Percentiles rank a stretch among this genome's conserved stretches.
These are phyloP conservation scores for Tricholaema leucomelas DNA, from an alignment of 2,113 vertebrate genomes.

Conservation along the genomic window DNA sequence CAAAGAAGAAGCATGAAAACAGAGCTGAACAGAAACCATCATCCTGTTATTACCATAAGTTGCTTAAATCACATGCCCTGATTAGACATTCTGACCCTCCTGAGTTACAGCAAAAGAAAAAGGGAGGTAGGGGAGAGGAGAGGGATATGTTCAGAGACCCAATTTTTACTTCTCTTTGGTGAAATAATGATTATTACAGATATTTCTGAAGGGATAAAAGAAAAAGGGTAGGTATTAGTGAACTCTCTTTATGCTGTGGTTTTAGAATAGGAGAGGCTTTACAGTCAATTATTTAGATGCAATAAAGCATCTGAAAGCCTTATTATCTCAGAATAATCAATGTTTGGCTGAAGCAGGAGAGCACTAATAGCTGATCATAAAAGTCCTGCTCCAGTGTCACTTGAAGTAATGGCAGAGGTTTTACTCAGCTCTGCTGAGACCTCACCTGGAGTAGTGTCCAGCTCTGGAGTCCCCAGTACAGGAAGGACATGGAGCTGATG, in stretches of 20 bases:
- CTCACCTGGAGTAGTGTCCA: too few species aligned
- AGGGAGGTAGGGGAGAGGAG: too few species aligned
- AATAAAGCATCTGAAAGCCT: conserved; percentile 22
- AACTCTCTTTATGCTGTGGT: not conserved
- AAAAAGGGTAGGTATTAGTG: not conserved
- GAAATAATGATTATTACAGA: not conserved
- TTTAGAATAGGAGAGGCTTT: conserved; percentile 17
- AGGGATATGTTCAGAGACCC: not conserved
- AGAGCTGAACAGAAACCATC: not conserved
- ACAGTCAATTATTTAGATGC: conserved; percentile 63
- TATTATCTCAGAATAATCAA: conserved; percentile 59
- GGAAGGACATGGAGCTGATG: too few species aligned
- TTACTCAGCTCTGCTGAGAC: too few species aligned
- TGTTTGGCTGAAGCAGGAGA: conserved; percentile 53
- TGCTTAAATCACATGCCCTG: not conserved
- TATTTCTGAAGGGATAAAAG: not conserved
- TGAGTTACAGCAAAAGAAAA: not conserved
- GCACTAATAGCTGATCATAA: conserved; percentile 29
- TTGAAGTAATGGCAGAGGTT: conserved; percentile 40
- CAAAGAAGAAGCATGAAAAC: conserved; percentile 11
- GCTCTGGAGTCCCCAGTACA: too few species aligned
- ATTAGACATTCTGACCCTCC: conserved; percentile 28
- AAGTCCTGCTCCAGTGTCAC: conserved; percentile 27
- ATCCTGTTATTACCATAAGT: not conserved
- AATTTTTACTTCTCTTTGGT: not conserved